Conservation (phyloP, 2,888 invertebrate species). For the Philhelius pedissequus region DNA sequence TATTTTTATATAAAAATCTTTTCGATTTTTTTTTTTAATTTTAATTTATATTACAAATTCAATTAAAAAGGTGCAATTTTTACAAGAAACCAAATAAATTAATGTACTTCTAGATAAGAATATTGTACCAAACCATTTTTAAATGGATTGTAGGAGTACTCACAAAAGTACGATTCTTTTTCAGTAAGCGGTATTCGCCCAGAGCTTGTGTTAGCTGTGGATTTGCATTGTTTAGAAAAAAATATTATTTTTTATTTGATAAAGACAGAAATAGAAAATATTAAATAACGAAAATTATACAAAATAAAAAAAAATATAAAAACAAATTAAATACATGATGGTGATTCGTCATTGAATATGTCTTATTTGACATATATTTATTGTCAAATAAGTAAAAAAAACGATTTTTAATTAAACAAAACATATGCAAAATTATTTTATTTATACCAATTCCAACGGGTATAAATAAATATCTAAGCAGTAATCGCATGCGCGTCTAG, state of each 20-base stretch:
- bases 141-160: slow-evolving; percentile 74
- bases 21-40: background rate
- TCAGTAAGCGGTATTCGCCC: slow-evolving; percentile 80
- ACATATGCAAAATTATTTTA: background rate
- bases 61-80: slow-evolving; percentile 27
- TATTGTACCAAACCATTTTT: slow-evolving; percentile 41
- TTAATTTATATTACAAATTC: slow-evolving; percentile 3
- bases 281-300: background rate
- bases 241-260: slow-evolving; percentile 11
- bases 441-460: slow-evolving; percentile 12
- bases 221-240: slow-evolving; percentile 76
- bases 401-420: background rate
- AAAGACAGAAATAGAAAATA: background rate
- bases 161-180: slow-evolving; percentile 82
- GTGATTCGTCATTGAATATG: background rate
- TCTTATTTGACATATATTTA: background rate
- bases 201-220: slow-evolving; percentile 80
- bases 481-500: slow-evolving; percentile 58
- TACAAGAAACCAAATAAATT: slow-evolving; percentile 22
- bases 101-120: slow-evolving; percentile 31
- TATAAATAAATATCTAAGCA: slow-evolving; percentile 32
- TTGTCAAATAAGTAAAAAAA: background rate
- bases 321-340: background rate
- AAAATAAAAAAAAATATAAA: background rate
- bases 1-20: background rate